Percentiles rank a stretch among this genome's conserved stretches.
Conservation (phyloP, 2,888 invertebrate species). For the Lathronympha strigana region DNA sequence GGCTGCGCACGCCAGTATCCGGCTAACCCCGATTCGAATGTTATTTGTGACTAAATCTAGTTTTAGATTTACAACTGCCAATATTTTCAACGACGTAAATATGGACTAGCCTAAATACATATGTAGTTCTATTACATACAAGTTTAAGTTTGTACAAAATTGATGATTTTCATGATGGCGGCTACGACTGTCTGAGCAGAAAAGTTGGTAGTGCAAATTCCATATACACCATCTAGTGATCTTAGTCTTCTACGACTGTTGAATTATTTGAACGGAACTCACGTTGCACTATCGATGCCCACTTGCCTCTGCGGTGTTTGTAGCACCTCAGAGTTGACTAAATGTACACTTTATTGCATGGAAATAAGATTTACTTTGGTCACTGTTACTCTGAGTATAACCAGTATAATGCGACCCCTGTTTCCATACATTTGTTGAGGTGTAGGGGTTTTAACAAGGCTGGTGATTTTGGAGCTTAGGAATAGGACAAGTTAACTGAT, state of each 20-base stretch:
- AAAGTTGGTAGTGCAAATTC: too few relatives aligned
- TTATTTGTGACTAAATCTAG: too few relatives aligned
- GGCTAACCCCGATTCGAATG: too few relatives aligned
- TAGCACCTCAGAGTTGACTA: background rate
- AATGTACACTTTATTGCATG: background rate
- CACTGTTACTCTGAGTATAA: background rate
- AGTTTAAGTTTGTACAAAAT: too few relatives aligned
- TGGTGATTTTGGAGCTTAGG: background rate
- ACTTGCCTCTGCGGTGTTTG: conserved; percentile 59
- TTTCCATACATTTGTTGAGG: background rate
- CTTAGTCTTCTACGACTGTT: background rate
- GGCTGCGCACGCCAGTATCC: too few relatives aligned
- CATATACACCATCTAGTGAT: background rate
- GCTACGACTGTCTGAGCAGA: too few relatives aligned
- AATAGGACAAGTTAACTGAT: conserved; percentile 72
- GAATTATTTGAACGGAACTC: conserved; percentile 31
- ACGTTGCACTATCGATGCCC: background rate
- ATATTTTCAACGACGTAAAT: too few relatives aligned
- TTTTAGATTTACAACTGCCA: too few relatives aligned
- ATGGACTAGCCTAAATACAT: too few relatives aligned
- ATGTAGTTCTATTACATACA: too few relatives aligned
- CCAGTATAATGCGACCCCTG: background rate
- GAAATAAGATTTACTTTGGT: background rate
- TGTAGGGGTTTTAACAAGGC: background rate
- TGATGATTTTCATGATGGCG: too few relatives aligned